A percentile compares a stretch with the other conserved stretches of the same genome.
Evolutionary conservation across 2,797 vertebrate genomes (phyloP).

Genomic region (Crypturellus tataupa): DNA sequence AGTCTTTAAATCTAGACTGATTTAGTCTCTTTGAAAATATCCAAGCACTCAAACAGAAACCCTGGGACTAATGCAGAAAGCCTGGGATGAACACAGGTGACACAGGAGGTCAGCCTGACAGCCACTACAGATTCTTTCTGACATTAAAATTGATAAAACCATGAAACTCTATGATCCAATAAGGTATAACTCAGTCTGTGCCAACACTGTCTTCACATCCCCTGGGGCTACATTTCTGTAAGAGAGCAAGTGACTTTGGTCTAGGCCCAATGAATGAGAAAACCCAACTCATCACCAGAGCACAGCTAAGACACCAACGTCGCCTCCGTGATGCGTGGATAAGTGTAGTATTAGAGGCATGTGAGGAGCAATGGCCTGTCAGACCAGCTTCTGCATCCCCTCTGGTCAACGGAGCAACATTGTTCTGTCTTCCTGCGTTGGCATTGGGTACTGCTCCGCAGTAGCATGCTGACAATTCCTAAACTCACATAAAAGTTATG

Average conservation of each 20-base stretch:
- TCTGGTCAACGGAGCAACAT: background rate
- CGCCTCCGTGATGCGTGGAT: slow-evolving; percentile 37
- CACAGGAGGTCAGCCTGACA: background rate
- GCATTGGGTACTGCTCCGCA: background rate
- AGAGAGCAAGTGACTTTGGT: background rate
- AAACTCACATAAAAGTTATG: background rate
- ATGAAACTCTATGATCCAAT: background rate
- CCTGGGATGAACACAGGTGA: background rate
- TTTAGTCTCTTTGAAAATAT: background rate
- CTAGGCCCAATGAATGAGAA: slow-evolving; percentile 9
- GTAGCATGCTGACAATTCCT: background rate
- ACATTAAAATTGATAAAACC: background rate
- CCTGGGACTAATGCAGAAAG: background rate
- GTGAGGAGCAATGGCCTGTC: background rate
- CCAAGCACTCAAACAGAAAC: background rate
- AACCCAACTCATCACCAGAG: slow-evolving; percentile 40
- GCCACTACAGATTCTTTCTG: background rate
- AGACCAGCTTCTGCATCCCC: background rate
- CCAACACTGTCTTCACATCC: background rate
- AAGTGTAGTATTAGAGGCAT: slow-evolving; percentile 57
- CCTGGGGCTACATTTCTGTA: background rate
- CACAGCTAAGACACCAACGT: slow-evolving; percentile 45
- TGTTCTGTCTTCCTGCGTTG: background rate
- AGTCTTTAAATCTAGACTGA: background rate
- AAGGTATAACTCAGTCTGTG: background rate